phyloP scores from a whole-genome alignment of 1,140 invertebrate species.

The Eurosta solidaginis region DNA sequence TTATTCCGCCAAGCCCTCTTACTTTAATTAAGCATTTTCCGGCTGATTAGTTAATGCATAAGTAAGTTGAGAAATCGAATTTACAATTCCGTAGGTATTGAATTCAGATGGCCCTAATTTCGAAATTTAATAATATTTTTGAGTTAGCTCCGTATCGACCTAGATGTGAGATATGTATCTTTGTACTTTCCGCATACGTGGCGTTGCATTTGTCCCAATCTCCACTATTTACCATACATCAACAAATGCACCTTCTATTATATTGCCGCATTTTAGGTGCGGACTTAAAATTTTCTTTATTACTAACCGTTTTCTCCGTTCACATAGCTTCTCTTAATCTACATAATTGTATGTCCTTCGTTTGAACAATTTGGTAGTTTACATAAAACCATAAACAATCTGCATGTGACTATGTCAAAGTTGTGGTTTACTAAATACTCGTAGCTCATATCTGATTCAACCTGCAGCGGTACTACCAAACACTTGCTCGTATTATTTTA shows the following conservation, averaged over 20 bases:
- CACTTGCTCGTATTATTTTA: not conserved
- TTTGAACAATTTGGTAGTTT: not conserved
- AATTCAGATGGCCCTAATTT: too few relatives aligned
- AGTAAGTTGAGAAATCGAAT: too few relatives aligned
- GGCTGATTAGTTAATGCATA: too few relatives aligned
- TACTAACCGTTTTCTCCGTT: not conserved
- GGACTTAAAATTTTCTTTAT: not conserved
- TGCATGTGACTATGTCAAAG: constrained; percentile 23
- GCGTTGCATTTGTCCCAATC: not conserved
- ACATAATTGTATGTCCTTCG: not conserved
- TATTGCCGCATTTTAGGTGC: not conserved
- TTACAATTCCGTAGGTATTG: too few relatives aligned
- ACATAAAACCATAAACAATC: not conserved
- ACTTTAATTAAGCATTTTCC: too few relatives aligned
- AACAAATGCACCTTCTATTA: too few relatives aligned
- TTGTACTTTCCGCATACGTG: too few relatives aligned
- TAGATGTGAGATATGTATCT: too few relatives aligned
- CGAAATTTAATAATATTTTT: too few relatives aligned
- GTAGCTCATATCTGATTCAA: not conserved
- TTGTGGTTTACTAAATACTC: not conserved
- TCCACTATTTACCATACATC: too few relatives aligned
- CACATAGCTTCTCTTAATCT: not conserved
- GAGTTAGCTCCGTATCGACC: too few relatives aligned
- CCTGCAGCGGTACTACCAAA: not conserved
- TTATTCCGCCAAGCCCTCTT: too few relatives aligned